Conservation (phyloP, 2,797 vertebrate species). For the Enteromius thamalakanensis region DNA sequence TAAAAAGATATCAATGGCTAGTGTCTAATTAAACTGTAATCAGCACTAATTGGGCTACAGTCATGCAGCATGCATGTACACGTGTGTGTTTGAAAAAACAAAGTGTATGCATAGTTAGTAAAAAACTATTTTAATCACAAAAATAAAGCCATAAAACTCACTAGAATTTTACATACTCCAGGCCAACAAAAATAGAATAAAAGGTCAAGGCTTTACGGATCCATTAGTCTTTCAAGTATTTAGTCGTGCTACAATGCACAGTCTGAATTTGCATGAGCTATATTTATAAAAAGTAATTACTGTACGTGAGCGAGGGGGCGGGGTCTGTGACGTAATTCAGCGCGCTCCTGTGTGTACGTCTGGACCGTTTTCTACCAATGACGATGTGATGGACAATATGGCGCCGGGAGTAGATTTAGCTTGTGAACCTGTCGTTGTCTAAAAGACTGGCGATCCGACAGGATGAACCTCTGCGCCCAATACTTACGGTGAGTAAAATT, state of each 20-base stretch:
- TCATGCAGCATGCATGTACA: too few relatives aligned
- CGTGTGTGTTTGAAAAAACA: too few relatives aligned
- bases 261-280: neutral
- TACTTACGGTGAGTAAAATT: slow-evolving; percentile 73
- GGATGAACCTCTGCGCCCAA: slow-evolving; percentile 82
- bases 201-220: neutral
- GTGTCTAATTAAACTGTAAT: too few relatives aligned
- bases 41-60: too few relatives aligned
- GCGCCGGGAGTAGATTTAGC: slow-evolving; percentile 74
- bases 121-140: too few relatives aligned
- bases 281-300: neutral
- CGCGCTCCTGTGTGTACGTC: slow-evolving; percentile 38
- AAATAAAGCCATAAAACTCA: neutral
- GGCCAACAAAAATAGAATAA: neutral
- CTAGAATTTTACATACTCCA: neutral
- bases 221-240: neutral
- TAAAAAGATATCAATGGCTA: neutral
- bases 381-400: slow-evolving; percentile 79
- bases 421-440: slow-evolving; percentile 69
- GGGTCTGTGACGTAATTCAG: slow-evolving; percentile 12
- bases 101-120: too few relatives aligned
- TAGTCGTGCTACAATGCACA: neutral
- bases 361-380: slow-evolving; percentile 50
- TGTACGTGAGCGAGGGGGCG: neutral
- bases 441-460: slow-evolving; percentile 69